These are phyloP conservation scores for Tursiops truncatus DNA, from an alignment of 2,113 vertebrate genomes.

Conservation along the genomic window DNA sequence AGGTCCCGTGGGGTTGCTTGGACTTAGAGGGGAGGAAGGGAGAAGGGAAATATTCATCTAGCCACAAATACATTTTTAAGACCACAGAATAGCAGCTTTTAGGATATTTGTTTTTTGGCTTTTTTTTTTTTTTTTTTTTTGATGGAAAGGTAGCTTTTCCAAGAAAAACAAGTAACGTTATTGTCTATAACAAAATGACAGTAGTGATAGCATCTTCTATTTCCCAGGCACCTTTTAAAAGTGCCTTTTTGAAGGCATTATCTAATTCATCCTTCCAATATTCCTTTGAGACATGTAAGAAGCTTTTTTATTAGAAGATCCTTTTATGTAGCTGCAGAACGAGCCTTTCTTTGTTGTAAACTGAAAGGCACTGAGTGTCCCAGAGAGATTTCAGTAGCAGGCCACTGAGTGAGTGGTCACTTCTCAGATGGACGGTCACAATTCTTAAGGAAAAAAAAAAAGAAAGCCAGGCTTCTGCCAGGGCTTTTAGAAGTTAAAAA, in stretches of 20 bases:
- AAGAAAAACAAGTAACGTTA: slow-evolving; percentile 33
- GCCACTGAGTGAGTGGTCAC: background rate
- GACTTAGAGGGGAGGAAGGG: background rate
- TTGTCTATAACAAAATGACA: slow-evolving; percentile 43
- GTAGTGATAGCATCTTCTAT: background rate
- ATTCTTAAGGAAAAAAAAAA: background rate
- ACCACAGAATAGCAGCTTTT: background rate
- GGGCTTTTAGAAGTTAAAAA: slow-evolving; percentile 43
- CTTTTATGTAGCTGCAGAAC: slow-evolving; percentile 62
- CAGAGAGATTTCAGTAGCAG: slow-evolving; percentile 60
- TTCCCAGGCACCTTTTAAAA: slow-evolving; percentile 31
- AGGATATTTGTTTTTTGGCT: background rate
- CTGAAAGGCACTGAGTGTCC: slow-evolving; percentile 50
- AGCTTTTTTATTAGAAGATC: slow-evolving; percentile 58
- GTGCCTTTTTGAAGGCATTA: slow-evolving; percentile 52
- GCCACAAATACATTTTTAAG: background rate
- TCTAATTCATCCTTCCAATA: slow-evolving; percentile 44
- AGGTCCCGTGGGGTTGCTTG: background rate
- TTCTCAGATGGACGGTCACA: slow-evolving; percentile 29
- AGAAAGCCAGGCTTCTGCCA: background rate
- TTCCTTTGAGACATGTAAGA: slow-evolving; percentile 64
- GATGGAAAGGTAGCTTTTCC: slow-evolving; percentile 31
- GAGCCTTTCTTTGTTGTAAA: slow-evolving; percentile 66
- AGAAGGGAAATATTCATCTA: background rate
- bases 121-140: background rate